A percentile compares a stretch with the other conserved stretches of the same genome.
Conservation (phyloP, 2,888 invertebrate species). For the Macaria notata region DNA sequence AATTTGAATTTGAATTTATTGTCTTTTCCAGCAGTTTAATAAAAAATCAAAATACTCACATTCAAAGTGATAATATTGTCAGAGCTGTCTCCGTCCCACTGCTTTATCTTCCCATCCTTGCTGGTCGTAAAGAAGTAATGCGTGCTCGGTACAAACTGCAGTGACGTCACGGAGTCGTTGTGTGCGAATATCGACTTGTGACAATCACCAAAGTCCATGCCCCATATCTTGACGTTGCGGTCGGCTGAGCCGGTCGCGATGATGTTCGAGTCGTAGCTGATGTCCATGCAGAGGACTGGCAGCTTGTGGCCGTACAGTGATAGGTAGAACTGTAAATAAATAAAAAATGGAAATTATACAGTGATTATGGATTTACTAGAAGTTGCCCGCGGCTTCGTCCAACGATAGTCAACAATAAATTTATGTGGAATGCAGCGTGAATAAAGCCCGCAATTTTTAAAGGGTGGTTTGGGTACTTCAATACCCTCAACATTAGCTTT, state of each 20-base stretch:
- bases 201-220: conserved; percentile 99
- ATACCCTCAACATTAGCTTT: too few relatives aligned
- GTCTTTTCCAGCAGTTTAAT: too few relatives aligned
- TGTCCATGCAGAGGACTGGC: conserved; percentile 96
- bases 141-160: conserved; percentile 94
- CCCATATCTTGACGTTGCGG: conserved; percentile 98
- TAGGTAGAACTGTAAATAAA: conserved; percentile 91
- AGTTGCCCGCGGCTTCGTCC: too few relatives aligned
- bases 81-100: conserved; percentile 98
- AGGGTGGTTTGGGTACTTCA: too few relatives aligned
- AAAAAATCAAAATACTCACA: too few relatives aligned
- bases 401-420: too few relatives aligned
- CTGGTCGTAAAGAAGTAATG: conserved; percentile 97
- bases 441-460: too few relatives aligned
- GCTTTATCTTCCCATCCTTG: conserved; percentile 96
- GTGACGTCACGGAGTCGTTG: conserved; percentile 94
- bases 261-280: conserved; percentile 92
- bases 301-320: conserved; percentile 98
- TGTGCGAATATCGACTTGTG: conserved; percentile 98
- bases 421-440: too few relatives aligned
- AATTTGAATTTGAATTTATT: too few relatives aligned
- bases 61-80: conserved; percentile 94
- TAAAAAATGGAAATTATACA: too few relatives aligned
- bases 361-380: too few relatives aligned
- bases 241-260: conserved; percentile 98